Conservation (phyloP, 2,888 invertebrate genomes). For the Hololepta plana region DNA sequence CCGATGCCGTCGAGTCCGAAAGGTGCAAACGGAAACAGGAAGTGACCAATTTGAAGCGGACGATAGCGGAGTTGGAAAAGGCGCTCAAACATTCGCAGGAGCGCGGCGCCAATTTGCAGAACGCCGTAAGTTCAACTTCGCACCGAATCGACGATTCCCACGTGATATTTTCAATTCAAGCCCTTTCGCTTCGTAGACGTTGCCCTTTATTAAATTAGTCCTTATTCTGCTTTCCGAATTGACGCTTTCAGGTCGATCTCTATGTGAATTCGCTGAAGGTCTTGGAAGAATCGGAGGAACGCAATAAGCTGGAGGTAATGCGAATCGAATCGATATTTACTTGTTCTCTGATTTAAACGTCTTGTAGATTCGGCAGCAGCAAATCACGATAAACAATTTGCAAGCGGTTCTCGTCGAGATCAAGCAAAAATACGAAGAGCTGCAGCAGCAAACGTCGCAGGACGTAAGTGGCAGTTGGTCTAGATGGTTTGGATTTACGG, state of each 20-base stretch:
- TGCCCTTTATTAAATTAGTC: too few species aligned
- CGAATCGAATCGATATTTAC: slow-evolving; percentile 2
- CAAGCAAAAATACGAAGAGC: slow-evolving; percentile 20
- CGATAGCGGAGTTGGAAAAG: slow-evolving; percentile 18
- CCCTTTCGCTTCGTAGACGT: too few species aligned
- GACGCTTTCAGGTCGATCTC: slow-evolving; percentile 23
- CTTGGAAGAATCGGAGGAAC: slow-evolving; percentile 20
- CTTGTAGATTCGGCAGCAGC: slow-evolving; percentile 24
- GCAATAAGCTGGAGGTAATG: slow-evolving; percentile 21
- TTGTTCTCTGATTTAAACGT: too few species aligned
- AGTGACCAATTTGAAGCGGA: slow-evolving; percentile 17
- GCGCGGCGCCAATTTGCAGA: slow-evolving; percentile 20
- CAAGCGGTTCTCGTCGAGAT: slow-evolving; percentile 21
- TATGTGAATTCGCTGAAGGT: slow-evolving; percentile 22
- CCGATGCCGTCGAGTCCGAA: slow-evolving; percentile 15
- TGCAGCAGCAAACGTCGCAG: slow-evolving; percentile 14
- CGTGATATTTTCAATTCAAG: too few species aligned
- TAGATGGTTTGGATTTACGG: slow-evolving; percentile 20
- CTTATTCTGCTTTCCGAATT: too few species aligned
- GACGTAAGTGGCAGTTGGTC: slow-evolving; percentile 25
- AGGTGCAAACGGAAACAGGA: slow-evolving; percentile 14
- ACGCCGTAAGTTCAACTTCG: slow-evolving; percentile 18
- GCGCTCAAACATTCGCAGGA: slow-evolving; percentile 17
- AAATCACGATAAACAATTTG: slow-evolving; percentile 20
- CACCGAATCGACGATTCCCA: too few species aligned